phyloP scores from a whole-genome alignment of 1,140 invertebrate species.

The Danaus plexippus region DNA sequence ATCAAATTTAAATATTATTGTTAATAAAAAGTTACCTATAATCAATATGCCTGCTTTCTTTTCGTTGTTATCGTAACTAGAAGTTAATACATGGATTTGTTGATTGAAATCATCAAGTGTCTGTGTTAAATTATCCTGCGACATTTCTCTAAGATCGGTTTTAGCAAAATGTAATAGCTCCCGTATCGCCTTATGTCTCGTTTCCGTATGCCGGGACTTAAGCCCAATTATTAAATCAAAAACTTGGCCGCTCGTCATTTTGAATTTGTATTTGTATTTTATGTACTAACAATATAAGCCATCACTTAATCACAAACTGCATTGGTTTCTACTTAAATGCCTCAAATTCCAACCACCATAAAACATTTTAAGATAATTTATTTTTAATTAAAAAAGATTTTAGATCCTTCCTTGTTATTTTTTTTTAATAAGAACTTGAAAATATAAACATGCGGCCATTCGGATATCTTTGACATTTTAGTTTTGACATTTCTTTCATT shows the following conservation, averaged over 20 bases:
- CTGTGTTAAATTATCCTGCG: constrained; percentile 85
- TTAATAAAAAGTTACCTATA: constrained; percentile 77
- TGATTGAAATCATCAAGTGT: constrained; percentile 97
- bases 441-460: constrained; percentile 38
- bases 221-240: constrained; percentile 87
- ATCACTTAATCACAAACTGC: constrained; percentile 3
- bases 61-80: constrained; percentile 91
- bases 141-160: constrained; percentile 92
- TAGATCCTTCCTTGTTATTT: too few relatives aligned
- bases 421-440: not conserved
- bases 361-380: too few relatives aligned
- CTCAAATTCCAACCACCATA: too few relatives aligned
- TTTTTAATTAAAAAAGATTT: too few relatives aligned
- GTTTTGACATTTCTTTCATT: not conserved
- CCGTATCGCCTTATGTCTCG: constrained; percentile 84
- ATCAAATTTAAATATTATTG: too few relatives aligned
- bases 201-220: constrained; percentile 90
- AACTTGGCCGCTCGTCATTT: constrained; percentile 70
- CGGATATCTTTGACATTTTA: not conserved
- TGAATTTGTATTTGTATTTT: constrained; percentile 14
- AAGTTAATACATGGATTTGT: constrained; percentile 95
- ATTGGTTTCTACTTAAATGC: too few relatives aligned
- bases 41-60: constrained; percentile 96
- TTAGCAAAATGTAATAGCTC: constrained; percentile 92
- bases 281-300: constrained; percentile 7